phyloP scores from a whole-genome alignment of 2,113 vertebrate genomes.

The Chlamydotis undulata region DNA sequence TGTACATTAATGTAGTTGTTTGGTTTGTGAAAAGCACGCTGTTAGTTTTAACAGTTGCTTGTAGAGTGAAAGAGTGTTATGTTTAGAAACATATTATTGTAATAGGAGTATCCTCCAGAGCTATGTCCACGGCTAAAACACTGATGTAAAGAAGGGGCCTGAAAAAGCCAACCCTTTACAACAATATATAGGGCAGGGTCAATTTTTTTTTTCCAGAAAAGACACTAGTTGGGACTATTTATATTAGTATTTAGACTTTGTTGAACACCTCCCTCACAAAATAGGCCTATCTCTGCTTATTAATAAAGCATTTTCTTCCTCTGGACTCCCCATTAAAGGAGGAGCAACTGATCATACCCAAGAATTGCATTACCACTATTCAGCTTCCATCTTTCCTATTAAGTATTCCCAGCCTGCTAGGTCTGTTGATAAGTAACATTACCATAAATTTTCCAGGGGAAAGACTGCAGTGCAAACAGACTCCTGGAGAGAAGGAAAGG shows the following conservation, averaged over 20 bases:
- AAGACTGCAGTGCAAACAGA: background rate
- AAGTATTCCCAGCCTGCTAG: background rate
- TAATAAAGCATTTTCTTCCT: background rate
- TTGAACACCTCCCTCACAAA: background rate
- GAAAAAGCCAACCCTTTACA: background rate
- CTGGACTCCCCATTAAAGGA: background rate
- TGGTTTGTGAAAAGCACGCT: background rate
- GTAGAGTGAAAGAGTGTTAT: background rate
- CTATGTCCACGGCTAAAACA: background rate
- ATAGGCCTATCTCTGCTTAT: background rate
- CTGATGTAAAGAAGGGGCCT: background rate
- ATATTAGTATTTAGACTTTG: background rate
- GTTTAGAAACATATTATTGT: background rate
- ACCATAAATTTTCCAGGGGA: background rate
- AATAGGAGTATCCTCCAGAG: background rate
- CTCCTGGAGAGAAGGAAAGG: background rate
- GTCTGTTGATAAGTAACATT: background rate
- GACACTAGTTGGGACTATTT: background rate
- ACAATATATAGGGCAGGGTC: background rate
- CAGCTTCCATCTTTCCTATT: background rate
- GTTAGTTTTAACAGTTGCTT: background rate
- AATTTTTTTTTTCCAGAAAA: background rate
- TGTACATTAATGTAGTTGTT: background rate
- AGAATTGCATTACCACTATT: background rate
- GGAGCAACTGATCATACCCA: background rate